Percentiles rank a stretch among this genome's conserved stretches.
These are phyloP conservation scores for Lordiphosa fenestrarum DNA, from an alignment of 2,888 invertebrate genomes.

Conservation along the genomic window DNA sequence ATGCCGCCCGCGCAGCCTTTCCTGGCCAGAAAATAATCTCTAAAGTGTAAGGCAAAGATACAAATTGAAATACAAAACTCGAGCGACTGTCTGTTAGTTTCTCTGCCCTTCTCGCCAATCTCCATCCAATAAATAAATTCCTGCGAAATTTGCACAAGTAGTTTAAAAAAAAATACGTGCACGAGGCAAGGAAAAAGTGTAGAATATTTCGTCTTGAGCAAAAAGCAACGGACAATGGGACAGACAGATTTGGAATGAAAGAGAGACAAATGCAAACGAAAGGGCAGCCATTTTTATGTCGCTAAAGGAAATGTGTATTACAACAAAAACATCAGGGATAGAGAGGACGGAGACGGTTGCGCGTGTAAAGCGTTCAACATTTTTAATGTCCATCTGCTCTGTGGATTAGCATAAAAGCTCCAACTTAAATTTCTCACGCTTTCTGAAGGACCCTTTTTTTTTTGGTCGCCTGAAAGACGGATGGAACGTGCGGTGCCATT, in stretches of 20 bases:
- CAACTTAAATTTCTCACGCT: neutral
- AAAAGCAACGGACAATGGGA: conserved; percentile 27
- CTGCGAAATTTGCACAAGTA: conserved; percentile 40
- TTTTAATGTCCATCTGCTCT: conserved; percentile 66
- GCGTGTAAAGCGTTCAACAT: conserved; percentile 56
- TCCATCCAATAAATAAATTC: conserved; percentile 47
- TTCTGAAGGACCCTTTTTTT: conserved; percentile 1
- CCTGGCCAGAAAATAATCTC: conserved; percentile 3
- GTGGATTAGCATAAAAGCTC: conserved; percentile 64
- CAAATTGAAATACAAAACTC: conserved; percentile 66
- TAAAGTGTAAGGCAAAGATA: conserved; percentile 18
- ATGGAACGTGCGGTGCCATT: conserved; percentile 35
- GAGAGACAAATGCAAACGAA: conserved; percentile 55
- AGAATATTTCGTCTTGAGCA: conserved; percentile 32
- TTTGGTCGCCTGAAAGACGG: neutral
- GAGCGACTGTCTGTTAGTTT: conserved; percentile 41
- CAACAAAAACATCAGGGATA: conserved; percentile 34
- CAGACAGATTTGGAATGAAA: conserved; percentile 18
- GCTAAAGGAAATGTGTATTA: conserved; percentile 60
- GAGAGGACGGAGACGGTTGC: conserved; percentile 20
- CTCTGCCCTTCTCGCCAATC: conserved; percentile 21
- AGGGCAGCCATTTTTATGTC: conserved; percentile 54
- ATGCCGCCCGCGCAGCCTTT: neutral
- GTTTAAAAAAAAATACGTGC: conserved; percentile 5
- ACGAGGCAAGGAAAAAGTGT: conserved; percentile 19